Conservation (phyloP, 2,888 invertebrate genomes). For the Amaurobius ferox region DNA sequence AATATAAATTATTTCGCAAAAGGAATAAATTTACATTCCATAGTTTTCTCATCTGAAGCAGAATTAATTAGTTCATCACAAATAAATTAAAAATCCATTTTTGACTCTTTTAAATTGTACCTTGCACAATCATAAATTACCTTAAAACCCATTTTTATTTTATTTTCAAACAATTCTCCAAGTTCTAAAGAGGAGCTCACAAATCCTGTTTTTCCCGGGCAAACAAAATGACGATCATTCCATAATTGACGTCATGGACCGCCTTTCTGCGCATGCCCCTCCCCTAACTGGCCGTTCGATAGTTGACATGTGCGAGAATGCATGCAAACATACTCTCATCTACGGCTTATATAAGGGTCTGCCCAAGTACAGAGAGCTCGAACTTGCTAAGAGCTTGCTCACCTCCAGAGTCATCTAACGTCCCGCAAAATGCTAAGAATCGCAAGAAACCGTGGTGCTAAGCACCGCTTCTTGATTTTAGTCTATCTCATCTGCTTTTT, state of each 20-base stretch:
- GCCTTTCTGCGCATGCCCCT: conserved; percentile 4
- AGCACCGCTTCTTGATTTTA: neutral
- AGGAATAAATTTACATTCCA: too few species aligned
- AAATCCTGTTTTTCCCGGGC: conserved; percentile 48
- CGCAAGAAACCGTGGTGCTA: neutral
- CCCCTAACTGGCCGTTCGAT: conserved; percentile 11
- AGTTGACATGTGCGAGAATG: conserved; percentile 7
- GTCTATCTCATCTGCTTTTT: neutral
- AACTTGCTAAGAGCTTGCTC: conserved; percentile 7
- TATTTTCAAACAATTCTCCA: neutral
- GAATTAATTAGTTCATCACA: too few species aligned
- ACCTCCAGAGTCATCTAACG: neutral
- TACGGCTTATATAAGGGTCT: conserved; percentile 24
- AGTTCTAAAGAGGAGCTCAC: neutral
- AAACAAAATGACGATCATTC: conserved; percentile 13
- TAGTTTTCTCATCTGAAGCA: too few species aligned
- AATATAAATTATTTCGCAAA: too few species aligned
- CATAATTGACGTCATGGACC: conserved; percentile 33
- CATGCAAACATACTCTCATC: neutral
- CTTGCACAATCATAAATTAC: too few species aligned
- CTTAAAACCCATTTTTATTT: too few species aligned
- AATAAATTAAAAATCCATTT: too few species aligned
- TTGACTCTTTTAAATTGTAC: too few species aligned
- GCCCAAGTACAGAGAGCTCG: neutral
- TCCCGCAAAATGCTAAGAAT: neutral